phyloP scores from a whole-genome alignment of 2,888 invertebrate species.

The Podabrus alpinus region DNA sequence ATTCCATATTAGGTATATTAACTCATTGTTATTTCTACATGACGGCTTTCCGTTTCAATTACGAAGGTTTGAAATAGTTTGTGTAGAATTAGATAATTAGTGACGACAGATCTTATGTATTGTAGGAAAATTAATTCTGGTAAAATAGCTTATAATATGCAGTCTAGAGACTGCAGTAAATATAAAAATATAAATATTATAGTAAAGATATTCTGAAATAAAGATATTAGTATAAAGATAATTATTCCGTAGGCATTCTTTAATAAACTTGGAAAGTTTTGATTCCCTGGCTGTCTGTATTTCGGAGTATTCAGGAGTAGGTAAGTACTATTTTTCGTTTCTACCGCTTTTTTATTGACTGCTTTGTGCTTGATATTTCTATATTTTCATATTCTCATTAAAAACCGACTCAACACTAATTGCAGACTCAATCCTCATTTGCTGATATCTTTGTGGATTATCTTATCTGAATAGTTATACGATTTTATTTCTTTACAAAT shows the following conservation, averaged over 20 bases:
- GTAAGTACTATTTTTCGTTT: too few relatives aligned
- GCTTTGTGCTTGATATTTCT: too few relatives aligned
- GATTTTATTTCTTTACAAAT: too few relatives aligned
- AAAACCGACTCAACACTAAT: too few relatives aligned
- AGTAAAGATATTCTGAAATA: background rate
- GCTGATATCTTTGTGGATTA: too few relatives aligned
- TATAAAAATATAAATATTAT: background rate
- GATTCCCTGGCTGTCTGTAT: background rate
- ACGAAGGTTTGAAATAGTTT: background rate
- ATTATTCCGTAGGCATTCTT: background rate
- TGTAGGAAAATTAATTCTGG: background rate
- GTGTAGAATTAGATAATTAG: background rate
- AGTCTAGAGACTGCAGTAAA: background rate
- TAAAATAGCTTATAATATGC: background rate
- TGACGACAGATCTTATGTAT: background rate
- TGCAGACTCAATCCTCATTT: too few relatives aligned
- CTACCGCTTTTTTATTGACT: too few relatives aligned
- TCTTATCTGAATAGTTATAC: too few relatives aligned
- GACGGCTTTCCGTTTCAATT: background rate
- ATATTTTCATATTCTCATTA: too few relatives aligned
- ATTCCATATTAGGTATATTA: background rate
- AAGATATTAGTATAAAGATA: background rate
- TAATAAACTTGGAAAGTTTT: background rate
- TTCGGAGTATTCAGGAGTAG: too few relatives aligned
- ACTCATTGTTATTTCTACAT: background rate